Evolutionary conservation across 1,140 invertebrate species (phyloP).

Genomic region (Drosophila murphyi): DNA sequence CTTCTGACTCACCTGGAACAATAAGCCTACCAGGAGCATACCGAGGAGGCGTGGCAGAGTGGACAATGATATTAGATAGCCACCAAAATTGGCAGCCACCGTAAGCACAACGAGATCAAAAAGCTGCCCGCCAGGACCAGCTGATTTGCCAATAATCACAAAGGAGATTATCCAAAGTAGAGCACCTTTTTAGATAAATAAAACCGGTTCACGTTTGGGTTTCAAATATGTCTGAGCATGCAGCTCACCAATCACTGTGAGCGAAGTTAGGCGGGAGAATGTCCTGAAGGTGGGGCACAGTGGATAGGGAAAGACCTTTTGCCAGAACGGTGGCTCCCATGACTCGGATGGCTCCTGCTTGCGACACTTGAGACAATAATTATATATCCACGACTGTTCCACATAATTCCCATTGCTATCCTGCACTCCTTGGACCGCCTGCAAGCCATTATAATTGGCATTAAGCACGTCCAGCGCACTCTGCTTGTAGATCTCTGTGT

Average conservation of each 20-base stretch:
- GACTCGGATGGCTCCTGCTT: slow-evolving; percentile 87
- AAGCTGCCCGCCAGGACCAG: slow-evolving; percentile 91
- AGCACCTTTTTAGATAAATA: slow-evolving; percentile 85
- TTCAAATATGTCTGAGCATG: not conserved
- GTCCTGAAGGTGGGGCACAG: slow-evolving; percentile 92
- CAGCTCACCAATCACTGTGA: slow-evolving; percentile 87
- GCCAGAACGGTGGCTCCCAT: slow-evolving; percentile 92
- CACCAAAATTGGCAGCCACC: slow-evolving; percentile 92
- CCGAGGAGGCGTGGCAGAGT: slow-evolving; percentile 94
- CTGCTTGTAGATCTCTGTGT: slow-evolving; percentile 65
- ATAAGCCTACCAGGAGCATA: slow-evolving; percentile 93
- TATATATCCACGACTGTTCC: slow-evolving; percentile 82
- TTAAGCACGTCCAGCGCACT: slow-evolving; percentile 73
- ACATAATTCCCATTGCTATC: slow-evolving; percentile 60
- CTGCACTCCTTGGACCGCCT: slow-evolving; percentile 37
- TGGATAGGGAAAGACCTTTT: slow-evolving; percentile 91
- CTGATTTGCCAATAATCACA: slow-evolving; percentile 89
- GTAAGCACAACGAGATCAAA: slow-evolving; percentile 91
- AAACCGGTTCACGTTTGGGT: not conserved
- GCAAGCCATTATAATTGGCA: slow-evolving; percentile 65
- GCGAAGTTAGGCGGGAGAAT: slow-evolving; percentile 89
- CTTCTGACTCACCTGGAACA: slow-evolving; percentile 86
- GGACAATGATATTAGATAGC: slow-evolving; percentile 90
- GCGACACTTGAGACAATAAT: slow-evolving; percentile 80
- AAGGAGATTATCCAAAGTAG: slow-evolving; percentile 91